Base-by-base conservation (phyloP, 2,888 invertebrate species). In the Drosophila mimica region DNA sequence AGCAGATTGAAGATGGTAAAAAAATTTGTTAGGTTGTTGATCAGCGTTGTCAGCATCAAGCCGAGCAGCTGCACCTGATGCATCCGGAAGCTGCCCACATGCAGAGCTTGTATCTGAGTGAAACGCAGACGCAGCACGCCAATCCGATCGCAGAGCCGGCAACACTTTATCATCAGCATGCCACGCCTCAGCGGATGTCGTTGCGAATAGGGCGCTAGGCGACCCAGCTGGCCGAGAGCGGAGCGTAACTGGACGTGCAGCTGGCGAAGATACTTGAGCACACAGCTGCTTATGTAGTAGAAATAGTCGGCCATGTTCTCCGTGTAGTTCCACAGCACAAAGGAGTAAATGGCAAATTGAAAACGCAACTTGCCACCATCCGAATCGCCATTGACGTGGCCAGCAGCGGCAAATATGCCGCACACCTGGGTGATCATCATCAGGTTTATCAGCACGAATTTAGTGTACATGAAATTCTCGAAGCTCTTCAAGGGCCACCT, bases 231-330 rank as follows among this genome's bases (percentile, higher is more conserved):
- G 0, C 28, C 31, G 6, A 76, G 46, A 28, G 79, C 58, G 1
- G 43, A 51, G 0, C 25, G 52, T 48, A 90, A 20, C 31, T 90
- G 89, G 6, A 79, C 52, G n/a, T 85, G 76, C 57, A 91, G 53
- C 60, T 79, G 83, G 0, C 85, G 86, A n/a, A 80, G 61, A 62
- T 91, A 91, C 53, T 84, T 89, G 5, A 91, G 64, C 6, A 87
- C 84, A 13, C 87, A 85, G 68, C 73, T 61, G 34, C 75, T 91
- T 13, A 91, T 83, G 46, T 82, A 91, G 58, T 85, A 91, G 51
- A 91, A 89, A 34, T 88, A 91, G 52, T 91, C 85, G 0, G 91
- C 91, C 91, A 91, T 91, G 53, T 91, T 91, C 48, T 91, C 91
- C 20, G 91, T 90, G 28, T 91, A 91, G 68, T 91, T 91, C 91